Percentiles rank a stretch among this genome's conserved stretches.
Evolutionary conservation across 2,113 vertebrate species (phyloP).

Genomic region (Carollia perspicillata): DNA sequence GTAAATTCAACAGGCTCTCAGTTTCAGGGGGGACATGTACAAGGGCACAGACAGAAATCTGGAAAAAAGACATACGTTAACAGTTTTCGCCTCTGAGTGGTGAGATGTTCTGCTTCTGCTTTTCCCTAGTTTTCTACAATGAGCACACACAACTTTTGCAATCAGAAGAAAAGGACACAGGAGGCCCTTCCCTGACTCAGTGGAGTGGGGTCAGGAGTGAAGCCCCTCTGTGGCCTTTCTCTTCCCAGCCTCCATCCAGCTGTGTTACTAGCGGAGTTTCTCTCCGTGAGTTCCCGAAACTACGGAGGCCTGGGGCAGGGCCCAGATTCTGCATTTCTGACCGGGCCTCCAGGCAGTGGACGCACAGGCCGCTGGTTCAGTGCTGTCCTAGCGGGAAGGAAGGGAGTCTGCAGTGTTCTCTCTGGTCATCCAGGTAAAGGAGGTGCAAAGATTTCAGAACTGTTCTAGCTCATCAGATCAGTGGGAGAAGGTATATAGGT

Average conservation of each 20-base stretch:
- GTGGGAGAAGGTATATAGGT: not conserved
- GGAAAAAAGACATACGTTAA: slow-evolving; percentile 26
- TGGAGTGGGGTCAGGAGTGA: not conserved
- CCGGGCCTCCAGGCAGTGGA: not conserved
- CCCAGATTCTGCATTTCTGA: not conserved
- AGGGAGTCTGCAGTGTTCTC: not conserved
- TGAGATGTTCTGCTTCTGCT: not conserved
- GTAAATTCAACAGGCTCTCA: not conserved
- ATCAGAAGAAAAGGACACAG: not conserved
- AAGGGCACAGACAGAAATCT: not conserved
- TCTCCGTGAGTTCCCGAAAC: not conserved
- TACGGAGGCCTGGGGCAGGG: not conserved
- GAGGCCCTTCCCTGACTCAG: not conserved
- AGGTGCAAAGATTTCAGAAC: not conserved
- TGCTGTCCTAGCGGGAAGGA: not conserved
- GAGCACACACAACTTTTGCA: not conserved
- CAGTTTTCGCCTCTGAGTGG: not conserved
- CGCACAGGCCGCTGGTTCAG: not conserved
- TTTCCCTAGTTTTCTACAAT: not conserved
- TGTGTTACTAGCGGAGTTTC: not conserved
- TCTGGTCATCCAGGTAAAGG: not conserved
- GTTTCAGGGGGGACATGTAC: accelerated
- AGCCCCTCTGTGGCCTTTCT: not conserved
- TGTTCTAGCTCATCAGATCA: not conserved
- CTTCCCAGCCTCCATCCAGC: not conserved